These are phyloP conservation scores for Panthera leo DNA, from an alignment of 2,113 vertebrate genomes.

Conservation along the genomic window DNA sequence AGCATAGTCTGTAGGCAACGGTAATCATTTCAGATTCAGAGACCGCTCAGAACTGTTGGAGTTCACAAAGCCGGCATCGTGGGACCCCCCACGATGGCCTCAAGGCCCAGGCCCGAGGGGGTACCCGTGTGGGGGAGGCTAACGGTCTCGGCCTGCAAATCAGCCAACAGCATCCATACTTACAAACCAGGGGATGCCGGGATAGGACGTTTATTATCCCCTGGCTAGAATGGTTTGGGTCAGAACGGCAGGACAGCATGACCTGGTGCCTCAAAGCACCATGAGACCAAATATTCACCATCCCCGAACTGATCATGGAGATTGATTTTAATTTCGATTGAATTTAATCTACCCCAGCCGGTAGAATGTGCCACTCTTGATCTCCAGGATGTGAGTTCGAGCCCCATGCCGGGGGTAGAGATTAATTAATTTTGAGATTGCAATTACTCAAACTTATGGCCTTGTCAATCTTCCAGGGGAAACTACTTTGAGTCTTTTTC, in stretches of 20 bases:
- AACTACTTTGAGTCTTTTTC: background rate
- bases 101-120: background rate
- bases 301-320: too few species aligned
- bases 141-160: background rate
- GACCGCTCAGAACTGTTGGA: background rate
- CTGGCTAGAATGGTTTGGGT: background rate
- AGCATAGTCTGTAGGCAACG: background rate
- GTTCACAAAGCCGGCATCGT: too few species aligned
- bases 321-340: background rate
- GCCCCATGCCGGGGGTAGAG: background rate
- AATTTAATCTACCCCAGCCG: background rate
- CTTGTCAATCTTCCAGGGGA: background rate
- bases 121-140: too few species aligned
- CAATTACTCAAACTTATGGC: background rate
- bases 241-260: accelerated
- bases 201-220: too few species aligned
- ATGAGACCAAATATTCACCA: accelerated
- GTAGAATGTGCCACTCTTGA: background rate
- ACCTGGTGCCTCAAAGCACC: background rate
- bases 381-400: background rate
- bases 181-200: background rate
- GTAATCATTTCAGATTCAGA: background rate
- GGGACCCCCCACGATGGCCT: background rate
- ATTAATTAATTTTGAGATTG: background rate
- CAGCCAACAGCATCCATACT: background rate